Evolutionary conservation across 2,797 vertebrate species (phyloP), one percentile per base, ranked within the genome.

Genomic region (Trachurus trachurus): DNA sequence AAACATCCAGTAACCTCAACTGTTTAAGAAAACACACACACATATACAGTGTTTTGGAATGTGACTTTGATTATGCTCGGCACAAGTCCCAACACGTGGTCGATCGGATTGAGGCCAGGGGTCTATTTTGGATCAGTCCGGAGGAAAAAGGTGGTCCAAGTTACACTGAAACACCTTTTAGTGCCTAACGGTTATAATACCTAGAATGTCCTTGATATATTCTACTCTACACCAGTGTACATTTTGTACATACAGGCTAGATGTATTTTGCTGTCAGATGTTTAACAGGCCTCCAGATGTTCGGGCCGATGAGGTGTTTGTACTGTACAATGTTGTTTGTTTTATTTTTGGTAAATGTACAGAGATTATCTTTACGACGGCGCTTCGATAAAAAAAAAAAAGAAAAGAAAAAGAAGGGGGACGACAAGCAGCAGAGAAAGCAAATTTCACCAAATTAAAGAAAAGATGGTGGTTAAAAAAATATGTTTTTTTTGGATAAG

Each of bases 151-250:
- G 85, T 90, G 90, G 85, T 91, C 91, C 88, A 84, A 90, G 87
- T 90, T 87, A 90, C 87, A 87, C 92, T 86, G 85, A 91, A 90
- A 94, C 91, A 94, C 94, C 94, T 94, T 91, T 92, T 93, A 95
- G 95, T 95, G 95, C 95, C 95, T 96, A 89, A 91, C 78, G 90
- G 93, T 95, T 85, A 87, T 83, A 84, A 26, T 80, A 89, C 92
- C 92, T 94, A 92, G 92, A 95, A 95, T 93, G 92, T 95, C 81
- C 86, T 92, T 90, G 88, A 92, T 89, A 79, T 89, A 71, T 66
- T 88, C 79, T 88, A 84, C 84, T 94, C 84, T 88, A 88, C 92
- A 89, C 91, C 82, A n/a, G 69, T 93, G 90, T 92, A 92, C 77
- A 92, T 87, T 81, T 95, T 26, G 94, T 94, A 92, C 84, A 94